Evolutionary conservation across 2,888 invertebrate genomes (phyloP).

Genomic region (Mechanitis messenoides): DNA sequence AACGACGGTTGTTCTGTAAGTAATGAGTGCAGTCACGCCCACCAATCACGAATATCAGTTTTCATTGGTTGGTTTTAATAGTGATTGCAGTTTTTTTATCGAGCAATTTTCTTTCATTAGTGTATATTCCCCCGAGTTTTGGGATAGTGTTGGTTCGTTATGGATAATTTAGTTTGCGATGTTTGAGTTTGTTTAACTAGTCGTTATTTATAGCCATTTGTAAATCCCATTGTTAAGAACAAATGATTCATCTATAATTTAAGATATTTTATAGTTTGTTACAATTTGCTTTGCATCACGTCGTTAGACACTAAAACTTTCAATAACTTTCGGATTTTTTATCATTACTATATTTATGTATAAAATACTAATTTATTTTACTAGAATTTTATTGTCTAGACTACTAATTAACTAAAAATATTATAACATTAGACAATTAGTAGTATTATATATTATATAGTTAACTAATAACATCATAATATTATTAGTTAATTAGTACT

Average conservation of each 20-base stretch:
- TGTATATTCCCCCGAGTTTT: slow-evolving; percentile 35
- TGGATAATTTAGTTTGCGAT: slow-evolving; percentile 21
- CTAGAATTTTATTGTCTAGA: no score
- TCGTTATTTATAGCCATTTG: slow-evolving; percentile 2
- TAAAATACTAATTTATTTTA: no score
- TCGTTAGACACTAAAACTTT: no score
- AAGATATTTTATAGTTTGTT: no score
- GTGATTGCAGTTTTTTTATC: slow-evolving; percentile 58
- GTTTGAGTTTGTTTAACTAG: slow-evolving; percentile 1
- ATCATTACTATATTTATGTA: no score
- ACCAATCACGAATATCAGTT: slow-evolving; percentile 55
- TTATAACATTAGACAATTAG: no score
- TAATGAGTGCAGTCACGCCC: slow-evolving; percentile 70
- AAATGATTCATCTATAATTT: background rate
- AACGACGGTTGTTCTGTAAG: slow-evolving; percentile 42
- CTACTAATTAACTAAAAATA: no score
- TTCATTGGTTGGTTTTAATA: slow-evolving; percentile 62
- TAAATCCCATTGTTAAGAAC: background rate
- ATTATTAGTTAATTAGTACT: no score
- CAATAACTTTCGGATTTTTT: no score
- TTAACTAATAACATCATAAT: no score
- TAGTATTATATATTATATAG: no score
- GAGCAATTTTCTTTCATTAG: slow-evolving; percentile 59
- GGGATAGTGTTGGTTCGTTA: slow-evolving; percentile 31
- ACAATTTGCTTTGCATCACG: no score